These are phyloP conservation scores for Nyctibius bracteatus DNA, from an alignment of 2,113 vertebrate genomes.

Conservation along the genomic window DNA sequence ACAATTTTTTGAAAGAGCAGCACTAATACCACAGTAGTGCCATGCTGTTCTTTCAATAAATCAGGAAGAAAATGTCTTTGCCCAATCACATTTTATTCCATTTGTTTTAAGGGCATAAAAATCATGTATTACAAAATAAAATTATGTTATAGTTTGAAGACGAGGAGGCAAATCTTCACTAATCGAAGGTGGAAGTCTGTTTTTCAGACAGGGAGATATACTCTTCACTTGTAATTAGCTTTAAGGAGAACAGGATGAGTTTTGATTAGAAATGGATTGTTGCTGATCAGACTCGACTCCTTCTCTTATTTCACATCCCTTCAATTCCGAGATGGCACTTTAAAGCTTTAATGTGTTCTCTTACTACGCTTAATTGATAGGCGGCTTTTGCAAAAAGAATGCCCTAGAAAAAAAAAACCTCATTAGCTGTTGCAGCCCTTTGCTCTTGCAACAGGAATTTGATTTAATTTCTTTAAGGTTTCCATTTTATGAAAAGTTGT, in stretches of 20 bases:
- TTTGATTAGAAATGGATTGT: neutral
- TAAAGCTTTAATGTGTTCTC: neutral
- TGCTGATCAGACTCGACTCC: neutral
- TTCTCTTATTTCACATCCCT: neutral
- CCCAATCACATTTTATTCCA: neutral
- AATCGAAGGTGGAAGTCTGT: neutral
- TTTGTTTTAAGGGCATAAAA: neutral
- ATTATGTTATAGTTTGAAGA: neutral
- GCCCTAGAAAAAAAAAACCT: neutral
- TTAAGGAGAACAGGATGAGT: neutral
- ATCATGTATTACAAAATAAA: neutral
- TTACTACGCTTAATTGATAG: neutral
- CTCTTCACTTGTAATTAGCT: neutral
- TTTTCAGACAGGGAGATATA: neutral
- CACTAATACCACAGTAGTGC: neutral
- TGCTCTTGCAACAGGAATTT: neutral
- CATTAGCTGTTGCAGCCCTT: neutral
- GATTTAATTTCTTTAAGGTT: neutral
- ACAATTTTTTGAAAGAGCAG: neutral
- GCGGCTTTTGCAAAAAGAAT: neutral
- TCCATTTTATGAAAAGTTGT: neutral
- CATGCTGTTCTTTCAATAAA: neutral
- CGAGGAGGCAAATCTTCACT: neutral
- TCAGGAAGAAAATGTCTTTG: neutral
- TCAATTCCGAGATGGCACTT: neutral